Base-by-base conservation (phyloP, 2,888 invertebrate species). In the Mesoligia furuncula region DNA sequence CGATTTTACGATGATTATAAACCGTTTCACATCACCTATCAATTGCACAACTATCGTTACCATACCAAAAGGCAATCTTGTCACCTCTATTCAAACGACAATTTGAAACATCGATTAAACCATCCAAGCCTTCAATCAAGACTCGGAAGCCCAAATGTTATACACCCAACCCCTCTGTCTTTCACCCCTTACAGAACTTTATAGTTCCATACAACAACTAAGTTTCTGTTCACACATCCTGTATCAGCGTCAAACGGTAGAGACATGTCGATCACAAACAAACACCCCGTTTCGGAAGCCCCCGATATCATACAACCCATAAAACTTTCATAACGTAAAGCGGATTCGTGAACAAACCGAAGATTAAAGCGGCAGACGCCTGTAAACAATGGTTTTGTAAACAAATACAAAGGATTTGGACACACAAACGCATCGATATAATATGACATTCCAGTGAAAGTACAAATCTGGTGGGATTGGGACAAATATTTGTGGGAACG, bases 391-490 rank as follows among this genome's bases (percentile, higher is more conserved):
- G 76, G 71, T 79, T 74, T 77, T 72, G 75, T 68, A 81, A 83
- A 81, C 75, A 87, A 80, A 77, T 66, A 80, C 71, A 80, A 86
- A 81, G 81, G 81, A 74, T 86, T 85, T 86, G 77, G 73, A 82
- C 77, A 75, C 61, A 80, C 80, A 83, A 85, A 80, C 75, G 71
- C 15, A 75, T 80, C 48, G 59, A 39, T 72, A 36, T 31, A 31
- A 31, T 31, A 83, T 80, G 76, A 80, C 79, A 79, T 80, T 83
- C 66, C 76, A 66, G 31, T 80, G 73, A 39, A 73, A 67, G 42
- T 48, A 61, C 69, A 76, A 80, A 88, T 73, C 83, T 76, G 69
- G 65, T 74, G 59, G 75, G 65, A 80, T 79, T 79, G 61, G 36
- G 11, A 54, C 68, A 85, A 83, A 87, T 77, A 75, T 80, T 86